phyloP scores from a whole-genome alignment of 2,113 vertebrate species.

The Ivindomyrus marchei region DNA sequence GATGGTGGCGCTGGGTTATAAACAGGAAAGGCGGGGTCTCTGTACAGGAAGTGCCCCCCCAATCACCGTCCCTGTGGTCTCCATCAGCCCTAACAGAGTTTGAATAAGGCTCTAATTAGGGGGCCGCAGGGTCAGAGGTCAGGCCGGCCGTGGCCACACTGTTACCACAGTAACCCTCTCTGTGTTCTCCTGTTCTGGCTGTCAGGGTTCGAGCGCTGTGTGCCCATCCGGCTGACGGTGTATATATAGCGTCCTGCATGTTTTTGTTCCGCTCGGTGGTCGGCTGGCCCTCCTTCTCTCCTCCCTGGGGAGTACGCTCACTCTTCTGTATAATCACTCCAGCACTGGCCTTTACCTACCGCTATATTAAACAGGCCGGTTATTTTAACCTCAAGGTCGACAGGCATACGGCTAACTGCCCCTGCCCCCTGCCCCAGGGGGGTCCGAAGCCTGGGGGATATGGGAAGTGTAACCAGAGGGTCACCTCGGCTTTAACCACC shows the following conservation, averaged over 20 bases:
- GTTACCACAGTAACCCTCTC: not conserved
- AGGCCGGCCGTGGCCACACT: not conserved
- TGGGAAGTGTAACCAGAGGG: not conserved
- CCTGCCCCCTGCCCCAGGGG: not conserved
- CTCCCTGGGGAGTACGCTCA: not conserved
- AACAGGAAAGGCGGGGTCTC: not conserved
- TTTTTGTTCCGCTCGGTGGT: not conserved
- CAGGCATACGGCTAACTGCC: not conserved
- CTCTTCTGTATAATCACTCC: not conserved
- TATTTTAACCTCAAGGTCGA: not conserved
- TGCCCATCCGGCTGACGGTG: not conserved
- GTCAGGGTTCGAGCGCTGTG: not conserved
- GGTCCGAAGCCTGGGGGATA: not conserved
- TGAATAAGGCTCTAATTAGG: conserved; percentile 9
- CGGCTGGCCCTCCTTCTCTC: not conserved
- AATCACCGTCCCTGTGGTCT: not conserved
- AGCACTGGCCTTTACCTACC: not conserved
- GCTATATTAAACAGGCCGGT: not conserved
- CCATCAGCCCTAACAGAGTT: not conserved
- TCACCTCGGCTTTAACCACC: not conserved
- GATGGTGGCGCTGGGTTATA: not conserved
- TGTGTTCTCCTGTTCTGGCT: not conserved
- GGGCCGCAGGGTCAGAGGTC: not conserved
- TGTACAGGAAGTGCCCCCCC: not conserved
- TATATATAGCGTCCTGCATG: not conserved